A percentile compares a stretch with the other conserved stretches of the same genome.
Conservation (phyloP, 2,113 vertebrate species). For the Phaethon lepturus region DNA sequence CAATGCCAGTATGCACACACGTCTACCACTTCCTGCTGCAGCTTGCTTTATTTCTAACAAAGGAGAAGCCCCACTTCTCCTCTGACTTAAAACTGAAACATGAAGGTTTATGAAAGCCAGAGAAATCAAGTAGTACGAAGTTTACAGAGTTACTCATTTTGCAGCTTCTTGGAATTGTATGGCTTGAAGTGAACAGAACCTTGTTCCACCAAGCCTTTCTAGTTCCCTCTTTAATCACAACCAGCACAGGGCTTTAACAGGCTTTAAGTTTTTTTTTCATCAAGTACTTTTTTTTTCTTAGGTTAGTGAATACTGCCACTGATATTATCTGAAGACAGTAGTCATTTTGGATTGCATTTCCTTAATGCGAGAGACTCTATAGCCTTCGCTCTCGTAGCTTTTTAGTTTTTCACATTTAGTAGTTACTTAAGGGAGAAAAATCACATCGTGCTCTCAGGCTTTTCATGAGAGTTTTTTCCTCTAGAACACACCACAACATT, state of each 20-base stretch:
- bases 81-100: background rate
- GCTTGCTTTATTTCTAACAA: background rate
- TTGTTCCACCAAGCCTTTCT: fast-evolving
- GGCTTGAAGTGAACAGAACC: fast-evolving
- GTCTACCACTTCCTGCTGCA: background rate
- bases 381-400: background rate
- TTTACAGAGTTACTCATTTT: fast-evolving
- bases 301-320: background rate
- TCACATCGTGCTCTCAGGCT: background rate
- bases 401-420: background rate
- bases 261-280: background rate
- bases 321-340: no score
- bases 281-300: no score
- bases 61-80: background rate
- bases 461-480: background rate
- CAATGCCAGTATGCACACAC: fast-evolving
- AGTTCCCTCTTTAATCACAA: background rate
- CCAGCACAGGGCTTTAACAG: background rate
- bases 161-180: background rate
- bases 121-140: fast-evolving
- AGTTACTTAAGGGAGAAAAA: background rate
- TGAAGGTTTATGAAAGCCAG: background rate
- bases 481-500: background rate
- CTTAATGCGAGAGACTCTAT: fast-evolving
- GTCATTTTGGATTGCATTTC: background rate